These are phyloP conservation scores for Ectemnius lituratus DNA, from an alignment of 2,888 invertebrate genomes.

Conservation along the genomic window DNA sequence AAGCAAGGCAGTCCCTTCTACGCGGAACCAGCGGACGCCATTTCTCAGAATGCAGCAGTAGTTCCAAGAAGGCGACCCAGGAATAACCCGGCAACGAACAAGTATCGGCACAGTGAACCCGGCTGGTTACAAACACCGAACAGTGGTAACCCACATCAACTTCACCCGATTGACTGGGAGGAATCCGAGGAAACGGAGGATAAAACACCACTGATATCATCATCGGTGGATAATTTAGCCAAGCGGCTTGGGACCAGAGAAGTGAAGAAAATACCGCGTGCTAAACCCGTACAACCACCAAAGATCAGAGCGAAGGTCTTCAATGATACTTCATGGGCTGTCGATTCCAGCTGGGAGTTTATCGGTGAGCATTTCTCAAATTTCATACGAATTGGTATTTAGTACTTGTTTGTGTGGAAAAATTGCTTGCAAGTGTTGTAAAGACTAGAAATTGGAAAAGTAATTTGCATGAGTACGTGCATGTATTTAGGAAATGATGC, in stretches of 20 bases:
- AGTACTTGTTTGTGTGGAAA: too few species aligned
- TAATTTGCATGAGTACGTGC: not conserved
- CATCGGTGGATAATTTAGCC: constrained; percentile 84
- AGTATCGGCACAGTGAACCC: constrained; percentile 75
- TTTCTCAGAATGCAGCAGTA: constrained; percentile 79
- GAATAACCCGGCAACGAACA: constrained; percentile 69
- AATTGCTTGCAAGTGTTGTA: too few species aligned
- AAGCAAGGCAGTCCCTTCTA: constrained; percentile 93
- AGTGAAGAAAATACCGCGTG: constrained; percentile 80
- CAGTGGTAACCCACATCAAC: constrained; percentile 62
- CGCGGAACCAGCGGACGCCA: constrained; percentile 92
- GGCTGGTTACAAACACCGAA: constrained; percentile 71
- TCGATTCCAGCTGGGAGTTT: constrained; percentile 95
- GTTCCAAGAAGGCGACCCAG: constrained; percentile 68
- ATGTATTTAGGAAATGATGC: constrained; percentile 78
- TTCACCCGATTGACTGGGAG: constrained; percentile 75
- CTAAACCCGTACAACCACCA: constrained; percentile 87
- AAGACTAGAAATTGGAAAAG: too few species aligned
- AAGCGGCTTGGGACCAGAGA: constrained; percentile 74
- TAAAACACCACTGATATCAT: constrained; percentile 79
- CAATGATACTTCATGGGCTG: constrained; percentile 84
- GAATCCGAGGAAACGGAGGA: constrained; percentile 74
- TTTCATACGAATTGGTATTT: too few species aligned
- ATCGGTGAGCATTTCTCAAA: constrained; percentile 81
- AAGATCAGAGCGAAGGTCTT: constrained; percentile 79